Evolutionary conservation across 2,113 vertebrate genomes (phyloP), one percentile per base, ranked within the genome.

Genomic region (Eclectus roratus): DNA sequence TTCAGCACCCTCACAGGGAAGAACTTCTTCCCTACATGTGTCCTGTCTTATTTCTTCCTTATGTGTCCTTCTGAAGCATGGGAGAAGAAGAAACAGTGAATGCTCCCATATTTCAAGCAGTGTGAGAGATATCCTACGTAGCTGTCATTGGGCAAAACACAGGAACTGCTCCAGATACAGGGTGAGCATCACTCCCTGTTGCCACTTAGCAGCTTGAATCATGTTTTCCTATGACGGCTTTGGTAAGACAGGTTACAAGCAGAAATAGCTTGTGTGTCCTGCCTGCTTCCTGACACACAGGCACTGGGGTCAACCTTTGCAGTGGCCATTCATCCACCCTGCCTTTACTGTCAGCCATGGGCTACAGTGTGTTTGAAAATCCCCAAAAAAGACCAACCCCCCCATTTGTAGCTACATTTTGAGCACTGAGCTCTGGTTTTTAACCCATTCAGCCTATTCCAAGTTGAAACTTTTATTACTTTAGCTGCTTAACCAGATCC

Each of bases 61-160:
- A 58, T 58, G 33, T 14, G 9, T 50, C 17, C 12, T 78, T 91
- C 6, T 43, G 65, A 52, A 64, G 5, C 23, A 24, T 18, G 24
- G 39, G 20, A 80, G 58, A 85, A 79, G 33, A 43, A 78, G 56
- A 88, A 77, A 39, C 13, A 60, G 71, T 0, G 0, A 12, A 24
- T 24, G 5, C 9, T 82, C 8, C 16, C 1, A 1, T 14, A 37
- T 4, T 60, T 79, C 2, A 1, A 71, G 33, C 25, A 50, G 63
- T 3, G 1, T 24, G 9, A 49, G 49, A 68, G 23, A 58, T 14
- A 55, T 0, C 1, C 43, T 71, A 11, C 0, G 1, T 10, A 49
- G 31, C 24, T 53, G 15, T 33, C n/a, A 20, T 18, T 23, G 53
- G 24, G 20, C 31, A 78, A 65, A 91, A 33, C 4, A 28, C 4